Evolutionary conservation across 1,140 invertebrate species (phyloP), one percentile per base, ranked within the genome.

Genomic region (Cepaea nemoralis): DNA sequence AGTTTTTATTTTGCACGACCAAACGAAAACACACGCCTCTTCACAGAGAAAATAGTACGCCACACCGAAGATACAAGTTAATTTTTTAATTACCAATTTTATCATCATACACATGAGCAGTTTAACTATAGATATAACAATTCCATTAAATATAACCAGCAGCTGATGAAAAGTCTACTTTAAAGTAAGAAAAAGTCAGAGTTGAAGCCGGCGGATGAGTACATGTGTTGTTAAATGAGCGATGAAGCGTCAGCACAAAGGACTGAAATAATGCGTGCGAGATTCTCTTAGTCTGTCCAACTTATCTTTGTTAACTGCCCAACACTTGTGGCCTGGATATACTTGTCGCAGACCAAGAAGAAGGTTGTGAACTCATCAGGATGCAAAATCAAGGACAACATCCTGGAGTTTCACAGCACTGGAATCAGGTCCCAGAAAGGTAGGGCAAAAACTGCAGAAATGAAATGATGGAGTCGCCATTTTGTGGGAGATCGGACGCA

Each of bases 371-470:
- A 27, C 48, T 48, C 55, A 16, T 31, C 77, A 63, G 77, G 77
- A 79, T 79, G 77, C 77, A 79, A 69, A 79, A 79, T 31, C 77
- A 79, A 79, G 77, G 66, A 42, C 77, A 67, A 42, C 77, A 79
- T 69, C 77, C 77, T 37, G 77, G 77, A 69, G 66, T 69, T 31
- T 31, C 37, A 3, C 77, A 79, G 27, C 77, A 79, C 77, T 79
- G 77, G 77, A 79, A 69, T 42, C 59, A 50, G 35, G 69, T 67
- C 31, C 59, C 33, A 19, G 77, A 79, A 67, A 79, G 77, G 77
- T 79, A 69, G 39, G 59, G 75, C n/a, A n/a, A n/a, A 69, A 42
- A 69, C 31, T 77, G 50, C 55, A 14, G 22, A 66, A 45, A 45
- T 45, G 42, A 10, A 16, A 12, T 79, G 77, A 42, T 42, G 77